These are phyloP conservation scores for Brachyhypopomus occidentalis DNA, from an alignment of 2,113 vertebrate genomes.

Conservation along the genomic window DNA sequence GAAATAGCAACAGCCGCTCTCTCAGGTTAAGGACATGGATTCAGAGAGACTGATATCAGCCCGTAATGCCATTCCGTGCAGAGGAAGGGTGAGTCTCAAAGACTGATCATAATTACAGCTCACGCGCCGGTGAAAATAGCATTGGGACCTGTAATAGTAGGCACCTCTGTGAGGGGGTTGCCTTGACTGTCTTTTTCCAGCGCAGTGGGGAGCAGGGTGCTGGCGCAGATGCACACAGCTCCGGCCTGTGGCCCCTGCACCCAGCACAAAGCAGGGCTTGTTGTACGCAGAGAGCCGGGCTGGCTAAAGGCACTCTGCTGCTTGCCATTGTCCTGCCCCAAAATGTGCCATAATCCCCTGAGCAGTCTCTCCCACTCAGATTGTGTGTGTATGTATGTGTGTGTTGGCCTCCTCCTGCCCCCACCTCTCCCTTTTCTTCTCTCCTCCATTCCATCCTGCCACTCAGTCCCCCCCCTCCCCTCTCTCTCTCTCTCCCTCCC, in stretches of 20 bases:
- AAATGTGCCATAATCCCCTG: constrained; percentile 55
- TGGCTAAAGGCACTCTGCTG: constrained; percentile 51
- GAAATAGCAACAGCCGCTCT: constrained; percentile 39
- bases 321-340: constrained; percentile 54
- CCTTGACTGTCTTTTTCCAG: constrained; percentile 7
- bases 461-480: constrained; percentile 62
- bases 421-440: constrained; percentile 70
- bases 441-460: constrained; percentile 63
- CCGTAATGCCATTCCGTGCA: constrained; percentile 2
- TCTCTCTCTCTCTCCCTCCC: constrained; percentile 42
- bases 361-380: constrained; percentile 64
- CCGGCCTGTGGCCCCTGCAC: constrained; percentile 38
- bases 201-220: background rate
- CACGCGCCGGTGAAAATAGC: constrained; percentile 31
- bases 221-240: constrained; percentile 16
- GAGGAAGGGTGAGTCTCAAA: constrained; percentile 40
- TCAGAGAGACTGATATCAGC: constrained; percentile 38
- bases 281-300: constrained; percentile 45
- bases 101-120: constrained; percentile 47
- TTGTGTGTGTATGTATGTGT: constrained; percentile 50
- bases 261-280: constrained; percentile 44
- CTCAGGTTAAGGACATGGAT: constrained; percentile 38
- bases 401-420: constrained; percentile 62
- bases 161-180: background rate
- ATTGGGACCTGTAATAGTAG: background rate